phyloP scores from a whole-genome alignment of 2,888 invertebrate species.

The Mythimna impura region DNA sequence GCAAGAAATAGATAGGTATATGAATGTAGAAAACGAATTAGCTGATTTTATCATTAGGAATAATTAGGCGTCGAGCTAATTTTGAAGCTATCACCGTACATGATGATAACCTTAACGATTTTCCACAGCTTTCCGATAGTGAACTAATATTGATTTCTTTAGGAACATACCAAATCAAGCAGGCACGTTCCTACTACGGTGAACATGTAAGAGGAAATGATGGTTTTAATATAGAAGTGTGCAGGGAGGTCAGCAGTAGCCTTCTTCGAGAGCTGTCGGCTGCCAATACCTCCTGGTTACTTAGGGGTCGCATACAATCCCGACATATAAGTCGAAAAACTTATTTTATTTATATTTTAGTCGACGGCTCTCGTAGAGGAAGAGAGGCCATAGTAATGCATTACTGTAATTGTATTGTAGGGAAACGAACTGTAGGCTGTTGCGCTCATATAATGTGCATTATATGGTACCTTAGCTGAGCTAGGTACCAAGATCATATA shows the following conservation, averaged over 20 bases:
- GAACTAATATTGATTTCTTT: not conserved
- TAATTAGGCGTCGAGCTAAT: not conserved
- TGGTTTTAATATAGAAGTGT: slow-evolving; percentile 6
- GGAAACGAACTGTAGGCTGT: no score
- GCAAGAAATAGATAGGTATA: slow-evolving; percentile 2
- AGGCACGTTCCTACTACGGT: slow-evolving; percentile 3
- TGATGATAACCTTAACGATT: slow-evolving; percentile 1
- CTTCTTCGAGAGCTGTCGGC: slow-evolving; percentile 15
- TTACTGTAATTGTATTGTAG: no score
- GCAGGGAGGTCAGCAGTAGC: slow-evolving; percentile 14
- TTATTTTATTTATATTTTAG: no score
- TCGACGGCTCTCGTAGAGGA: no score
- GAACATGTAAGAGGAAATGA: not conserved
- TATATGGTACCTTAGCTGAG: no score
- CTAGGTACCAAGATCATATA: no score
- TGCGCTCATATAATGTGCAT: no score
- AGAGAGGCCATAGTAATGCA: not conserved
- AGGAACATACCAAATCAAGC: slow-evolving; percentile 10
- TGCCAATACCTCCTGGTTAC: slow-evolving; percentile 9
- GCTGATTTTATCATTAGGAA: slow-evolving; percentile 4
- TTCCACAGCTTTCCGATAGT: slow-evolving; percentile 9
- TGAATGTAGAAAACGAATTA: slow-evolving; percentile 6
- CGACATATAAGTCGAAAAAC: no score
- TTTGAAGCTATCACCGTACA: not conserved
- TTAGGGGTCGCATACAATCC: slow-evolving; percentile 6